Conservation (phyloP, 2,113 vertebrate genomes). For the Euleptes europaea region DNA sequence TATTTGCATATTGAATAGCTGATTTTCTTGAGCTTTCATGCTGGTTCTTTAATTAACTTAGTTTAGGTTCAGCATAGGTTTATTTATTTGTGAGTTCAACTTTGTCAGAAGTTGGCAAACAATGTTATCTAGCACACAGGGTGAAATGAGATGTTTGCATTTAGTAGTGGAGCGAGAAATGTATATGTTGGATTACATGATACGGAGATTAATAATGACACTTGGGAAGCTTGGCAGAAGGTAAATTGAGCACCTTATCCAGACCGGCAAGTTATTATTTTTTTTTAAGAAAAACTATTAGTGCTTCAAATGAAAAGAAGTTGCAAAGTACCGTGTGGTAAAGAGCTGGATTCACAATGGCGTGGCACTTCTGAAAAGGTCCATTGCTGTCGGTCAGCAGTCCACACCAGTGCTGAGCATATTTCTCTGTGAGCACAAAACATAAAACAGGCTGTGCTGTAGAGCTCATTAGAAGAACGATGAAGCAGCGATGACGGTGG, state of each 20-base stretch:
- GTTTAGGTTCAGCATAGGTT: too few species aligned
- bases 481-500: too few species aligned
- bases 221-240: constrained; percentile 9
- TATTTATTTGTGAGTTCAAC: too few species aligned
- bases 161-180: constrained; percentile 7
- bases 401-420: constrained; percentile 88
- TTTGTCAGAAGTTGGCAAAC: background rate
- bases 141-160: constrained; percentile 17
- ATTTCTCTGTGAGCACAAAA: constrained; percentile 79
- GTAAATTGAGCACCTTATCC: background rate
- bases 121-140: background rate
- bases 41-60: too few species aligned
- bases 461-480: too few species aligned
- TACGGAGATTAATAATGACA: background rate
- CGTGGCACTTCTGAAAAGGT: constrained; percentile 85
- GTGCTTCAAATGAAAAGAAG: constrained; percentile 13
- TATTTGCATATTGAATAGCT: too few species aligned
- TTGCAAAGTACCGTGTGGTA: constrained; percentile 78
- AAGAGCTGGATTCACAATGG: constrained; percentile 74
- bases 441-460: too few species aligned
- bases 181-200: background rate
- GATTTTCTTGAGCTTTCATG: too few species aligned
- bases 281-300: background rate
- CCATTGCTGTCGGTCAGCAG: constrained; percentile 73
- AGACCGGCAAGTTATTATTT: background rate